Evolutionary conservation across 2,797 vertebrate species (phyloP), one percentile per base, ranked within the genome.

Genomic region (Distichodus sexfasciatus): DNA sequence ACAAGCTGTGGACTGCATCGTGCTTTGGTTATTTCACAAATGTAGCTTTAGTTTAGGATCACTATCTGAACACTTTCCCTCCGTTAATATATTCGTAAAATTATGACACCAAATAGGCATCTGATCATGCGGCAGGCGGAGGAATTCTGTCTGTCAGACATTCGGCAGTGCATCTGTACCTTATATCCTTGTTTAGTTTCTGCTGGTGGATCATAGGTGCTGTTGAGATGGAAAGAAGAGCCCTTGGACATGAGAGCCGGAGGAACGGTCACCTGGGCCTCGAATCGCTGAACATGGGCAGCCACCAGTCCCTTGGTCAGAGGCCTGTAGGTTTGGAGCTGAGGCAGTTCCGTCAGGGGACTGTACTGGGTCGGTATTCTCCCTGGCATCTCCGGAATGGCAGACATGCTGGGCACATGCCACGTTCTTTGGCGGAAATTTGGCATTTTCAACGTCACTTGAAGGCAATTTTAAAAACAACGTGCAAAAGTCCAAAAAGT

Each of bases 371-470:
- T 71, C 51, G 71, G 46, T n/a, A 60, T 47, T 29, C 58, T 72
- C 7, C 21, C 76, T 14, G 63, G 50, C 9, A 14, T 69, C 68
- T 64, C 76, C 0, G 63, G 63, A 36, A 67, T 40, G 6, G 57
- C 4, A 6, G 51, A 24, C 12, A 71, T 6, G 35, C 33, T 71
- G 51, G 76, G 72, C 40, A 77, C 67, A 23, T 69, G 65, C 76
- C 76, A 77, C 9, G 76, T 71, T 53, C 21, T 74, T 33, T 77
- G 76, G 38, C 59, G 76, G 26, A 77, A 77, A 47, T 77, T 63
- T 28, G 60, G 46, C 76, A 77, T 77, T 66, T 67, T 21, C 35
- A 38, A 31, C 19, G 7, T 33, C 1, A 0, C 36, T 21, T 23
- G 23, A 47, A 53, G 9, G 1, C 4, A 8, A 41, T 15, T 38